These are phyloP conservation scores for Seira sanloemensis DNA, from an alignment of 2,888 invertebrate genomes.

Conservation along the genomic window DNA sequence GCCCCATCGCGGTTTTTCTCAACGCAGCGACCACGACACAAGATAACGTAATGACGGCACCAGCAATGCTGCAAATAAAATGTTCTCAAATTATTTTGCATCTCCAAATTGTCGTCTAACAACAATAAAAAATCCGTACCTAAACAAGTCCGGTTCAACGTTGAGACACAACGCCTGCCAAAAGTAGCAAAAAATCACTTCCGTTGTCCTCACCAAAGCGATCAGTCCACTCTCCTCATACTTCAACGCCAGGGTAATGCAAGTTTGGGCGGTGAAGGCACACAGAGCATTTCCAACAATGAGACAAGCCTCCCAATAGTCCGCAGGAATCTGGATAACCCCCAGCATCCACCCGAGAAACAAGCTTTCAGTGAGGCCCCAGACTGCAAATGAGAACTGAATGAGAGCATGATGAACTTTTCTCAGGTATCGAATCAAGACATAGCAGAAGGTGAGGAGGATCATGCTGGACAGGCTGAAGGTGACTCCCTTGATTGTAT, in stretches of 20 bases:
- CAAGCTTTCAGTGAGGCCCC: conserved; percentile 45
- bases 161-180: conserved; percentile 52
- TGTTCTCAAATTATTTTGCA: neutral
- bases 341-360: conserved; percentile 19
- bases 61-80: conserved; percentile 16
- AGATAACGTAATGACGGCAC: conserved; percentile 24
- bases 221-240: conserved; percentile 58
- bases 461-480: conserved; percentile 51
- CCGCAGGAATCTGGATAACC: conserved; percentile 21
- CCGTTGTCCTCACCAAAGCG: conserved; percentile 38
- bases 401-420: conserved; percentile 58
- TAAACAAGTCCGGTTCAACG: conserved; percentile 51
- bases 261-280: conserved; percentile 55
- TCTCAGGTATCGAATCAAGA: conserved; percentile 47
- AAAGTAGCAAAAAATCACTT: conserved; percentile 49
- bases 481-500: conserved; percentile 25
- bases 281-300: conserved; percentile 32
- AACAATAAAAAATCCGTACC: too few species aligned
- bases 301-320: conserved; percentile 20
- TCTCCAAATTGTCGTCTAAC: neutral
- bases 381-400: conserved; percentile 38
- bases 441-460: conserved; percentile 41
- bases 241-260: conserved; percentile 54
- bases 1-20: conserved; percentile 21
- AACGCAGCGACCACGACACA: conserved; percentile 33